Conservation (phyloP, 2,888 invertebrate genomes). For the Holacanthella duospinosa region DNA sequence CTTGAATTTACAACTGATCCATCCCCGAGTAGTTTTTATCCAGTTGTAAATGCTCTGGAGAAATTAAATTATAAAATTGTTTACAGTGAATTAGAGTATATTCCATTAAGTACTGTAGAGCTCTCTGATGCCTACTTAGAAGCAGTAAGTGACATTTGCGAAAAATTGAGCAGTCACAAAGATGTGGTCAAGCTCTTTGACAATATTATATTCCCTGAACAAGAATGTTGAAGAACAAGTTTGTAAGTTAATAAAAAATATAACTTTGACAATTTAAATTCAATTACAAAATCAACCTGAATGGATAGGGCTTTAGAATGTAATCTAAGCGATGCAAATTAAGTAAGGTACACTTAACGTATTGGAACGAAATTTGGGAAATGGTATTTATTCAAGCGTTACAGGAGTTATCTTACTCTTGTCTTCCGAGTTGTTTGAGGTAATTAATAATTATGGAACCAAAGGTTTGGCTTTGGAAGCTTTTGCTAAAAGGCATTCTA, state of each 20-base stretch:
- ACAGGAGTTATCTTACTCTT: too few species aligned
- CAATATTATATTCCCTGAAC: conserved; percentile 49
- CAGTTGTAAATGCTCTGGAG: conserved; percentile 46
- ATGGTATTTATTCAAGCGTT: too few species aligned
- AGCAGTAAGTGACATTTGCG: conserved; percentile 44
- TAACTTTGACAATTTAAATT: neutral
- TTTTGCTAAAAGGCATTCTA: too few species aligned
- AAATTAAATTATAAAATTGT: conserved; percentile 45
- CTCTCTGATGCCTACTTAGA: conserved; percentile 47
- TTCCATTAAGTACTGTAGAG: conserved; percentile 44
- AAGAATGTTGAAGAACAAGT: conserved; percentile 10
- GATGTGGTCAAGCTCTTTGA: conserved; percentile 52
- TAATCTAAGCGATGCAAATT: too few species aligned
- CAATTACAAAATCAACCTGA: too few species aligned
- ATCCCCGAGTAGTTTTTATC: conserved; percentile 40
- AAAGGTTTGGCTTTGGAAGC: too few species aligned
- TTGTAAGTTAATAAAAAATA: neutral
- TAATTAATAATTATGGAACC: too few species aligned
- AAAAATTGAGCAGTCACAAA: conserved; percentile 48
- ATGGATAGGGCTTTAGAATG: too few species aligned
- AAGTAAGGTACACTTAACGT: too few species aligned
- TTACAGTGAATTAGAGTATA: conserved; percentile 45
- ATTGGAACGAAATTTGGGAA: too few species aligned
- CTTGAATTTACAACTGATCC: conserved; percentile 52
- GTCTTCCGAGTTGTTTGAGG: too few species aligned